These are phyloP conservation scores for Zaprionus davidi DNA, from an alignment of 1,140 invertebrate species.

Conservation along the genomic window DNA sequence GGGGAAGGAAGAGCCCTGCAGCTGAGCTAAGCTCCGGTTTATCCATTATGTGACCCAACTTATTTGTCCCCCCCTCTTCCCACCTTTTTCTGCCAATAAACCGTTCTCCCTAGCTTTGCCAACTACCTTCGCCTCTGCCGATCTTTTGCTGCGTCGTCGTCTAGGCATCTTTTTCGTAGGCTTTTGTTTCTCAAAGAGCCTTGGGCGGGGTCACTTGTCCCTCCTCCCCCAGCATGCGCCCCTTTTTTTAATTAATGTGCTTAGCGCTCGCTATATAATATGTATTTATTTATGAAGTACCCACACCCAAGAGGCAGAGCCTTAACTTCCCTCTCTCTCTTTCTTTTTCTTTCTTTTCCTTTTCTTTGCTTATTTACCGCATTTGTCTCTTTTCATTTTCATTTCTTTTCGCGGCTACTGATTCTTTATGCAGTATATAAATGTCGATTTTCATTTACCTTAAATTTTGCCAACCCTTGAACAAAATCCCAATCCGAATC, in stretches of 20 bases:
- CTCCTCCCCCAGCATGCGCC: background rate
- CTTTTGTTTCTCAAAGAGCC: background rate
- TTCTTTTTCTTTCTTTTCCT: background rate
- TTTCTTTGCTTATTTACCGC: constrained; percentile 16
- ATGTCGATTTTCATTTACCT: constrained; percentile 76
- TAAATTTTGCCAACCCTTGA: constrained; percentile 53
- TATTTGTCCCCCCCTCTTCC: too few relatives aligned
- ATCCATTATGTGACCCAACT: too few relatives aligned
- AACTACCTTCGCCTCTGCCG: background rate
- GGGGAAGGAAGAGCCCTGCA: too few relatives aligned
- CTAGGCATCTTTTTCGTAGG: background rate
- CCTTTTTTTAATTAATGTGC: constrained; percentile 38
- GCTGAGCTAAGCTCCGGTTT: too few relatives aligned
- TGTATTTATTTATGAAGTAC: constrained; percentile 2
- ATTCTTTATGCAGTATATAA: constrained; percentile 73
- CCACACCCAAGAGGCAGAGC: background rate
- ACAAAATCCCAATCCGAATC: constrained; percentile 8
- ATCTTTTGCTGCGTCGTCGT: background rate
- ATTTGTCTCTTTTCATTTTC: constrained; percentile 19
- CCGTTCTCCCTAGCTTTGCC: too few relatives aligned
- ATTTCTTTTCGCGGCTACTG: constrained; percentile 34
- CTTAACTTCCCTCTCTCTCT: background rate
- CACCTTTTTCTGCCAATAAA: background rate
- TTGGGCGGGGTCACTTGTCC: background rate
- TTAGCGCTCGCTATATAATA: constrained; percentile 12